Conservation (phyloP, 2,113 vertebrate species). For the rabbit (Oryctolagus cuniculus) region mOryCun1.1 NC_091432.1:142794501-142795000, state of each 20-base stretch:
- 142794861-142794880: not conserved
- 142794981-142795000: not conserved
- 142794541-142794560: conserved; percentile 15
- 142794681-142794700: conserved; percentile 60
- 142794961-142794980: not conserved
- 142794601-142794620: not conserved
- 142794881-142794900: conserved; percentile 28
- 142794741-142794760: not conserved
- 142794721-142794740: conserved; percentile 27
- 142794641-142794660: conserved; percentile 41
- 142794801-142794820: not conserved
- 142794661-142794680: conserved; percentile 22
- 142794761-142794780: conserved; percentile 45
- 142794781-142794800: not conserved
- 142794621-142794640: not conserved
- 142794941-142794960: not conserved
- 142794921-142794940: not conserved
- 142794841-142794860: conserved; percentile 59
- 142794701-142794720: conserved; percentile 28
- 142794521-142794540: conserved; percentile 17
- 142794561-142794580: not conserved
- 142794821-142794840: not conserved
- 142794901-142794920: not conserved
- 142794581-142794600: not conserved
- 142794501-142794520: not conserved